Evolutionary conservation across 2,888 invertebrate species (phyloP), one percentile per base, ranked within the genome.

Genomic region (Eurois occulta): DNA sequence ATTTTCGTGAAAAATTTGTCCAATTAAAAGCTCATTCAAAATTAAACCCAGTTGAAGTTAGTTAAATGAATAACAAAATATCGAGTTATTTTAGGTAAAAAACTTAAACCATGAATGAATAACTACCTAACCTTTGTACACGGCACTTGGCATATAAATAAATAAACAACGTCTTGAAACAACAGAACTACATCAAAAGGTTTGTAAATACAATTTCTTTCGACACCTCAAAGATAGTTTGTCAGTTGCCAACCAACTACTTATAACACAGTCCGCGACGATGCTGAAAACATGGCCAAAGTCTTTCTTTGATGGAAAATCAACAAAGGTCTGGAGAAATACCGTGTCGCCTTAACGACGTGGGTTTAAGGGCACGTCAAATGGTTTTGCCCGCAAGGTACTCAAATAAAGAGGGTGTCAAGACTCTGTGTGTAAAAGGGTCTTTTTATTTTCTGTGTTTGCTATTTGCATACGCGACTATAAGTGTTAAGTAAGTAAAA

Each of bases 381-480:
- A 72, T 72, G 75, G 67, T 79, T 82, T 85, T 77, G 64, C 85
- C 75, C 78, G n/a, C 68, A 69, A 75, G 72, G 73, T 75, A 70
- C 81, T 77, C 68, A 72, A 76, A 72, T 75, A 72, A 60, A 80
- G 71, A 62, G 74, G 64, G 64, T 77, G 77, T 70, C 62, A 75
- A 80, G 64, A 48, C 24, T 72, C 21, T 62, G 60, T n/a, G 18
- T 43, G 70, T 48, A n/a, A 72, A 78, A 38, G 28, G 62, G 16
- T 28, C 18, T 60, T 71, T 70, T 64, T 58, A 64, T 71, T 72
- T 77, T 74, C 48, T 38, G 69, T 16, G 1, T 66, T 52, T 41
- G 8, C 1, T 65, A n/a, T 52, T 66, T 52, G 41, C 55, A 46
- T 43, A 60, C 32, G 28, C 60, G 0, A 1, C 16, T 28, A 10